A percentile compares a stretch with the other conserved stretches of the same genome.
Evolutionary conservation across 2,888 invertebrate species (phyloP).

Genomic region (Euproctis similis): DNA sequence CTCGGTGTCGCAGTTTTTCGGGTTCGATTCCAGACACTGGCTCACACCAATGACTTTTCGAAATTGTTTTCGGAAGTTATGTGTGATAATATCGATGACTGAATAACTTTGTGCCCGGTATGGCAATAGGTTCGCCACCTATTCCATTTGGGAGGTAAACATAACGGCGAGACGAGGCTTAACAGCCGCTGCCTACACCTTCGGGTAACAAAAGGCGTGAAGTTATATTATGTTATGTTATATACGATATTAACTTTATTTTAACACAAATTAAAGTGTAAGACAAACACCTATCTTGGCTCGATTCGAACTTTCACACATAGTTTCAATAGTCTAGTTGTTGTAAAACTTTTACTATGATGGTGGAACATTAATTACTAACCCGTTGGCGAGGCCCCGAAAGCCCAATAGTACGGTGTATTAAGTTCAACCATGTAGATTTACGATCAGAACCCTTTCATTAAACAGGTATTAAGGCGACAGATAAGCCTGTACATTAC

Average conservation of each 20-base stretch:
- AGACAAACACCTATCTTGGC: conserved; percentile 56
- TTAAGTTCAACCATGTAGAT: conserved; percentile 70
- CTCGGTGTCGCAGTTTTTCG: no score
- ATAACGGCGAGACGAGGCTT: no score
- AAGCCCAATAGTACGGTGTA: conserved; percentile 63
- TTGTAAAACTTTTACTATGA: conserved; percentile 66
- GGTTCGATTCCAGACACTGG: no score
- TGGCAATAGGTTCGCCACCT: no score
- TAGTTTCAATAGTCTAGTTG: conserved; percentile 64
- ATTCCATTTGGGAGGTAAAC: no score
- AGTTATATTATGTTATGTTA: no score
- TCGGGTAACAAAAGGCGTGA: no score
- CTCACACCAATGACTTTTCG: no score
- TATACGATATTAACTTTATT: conserved; percentile 56
- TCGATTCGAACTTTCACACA: conserved; percentile 62
- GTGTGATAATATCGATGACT: no score
- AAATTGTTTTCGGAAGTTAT: no score
- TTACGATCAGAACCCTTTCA: conserved; percentile 74
- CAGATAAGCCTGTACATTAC: conserved; percentile 64
- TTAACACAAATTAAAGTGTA: conserved; percentile 59
- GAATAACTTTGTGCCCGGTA: no score
- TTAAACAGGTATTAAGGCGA: conserved; percentile 72
- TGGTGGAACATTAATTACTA: conserved; percentile 70
- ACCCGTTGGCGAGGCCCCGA: conserved; percentile 42
- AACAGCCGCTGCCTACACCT: no score